phyloP scores from a whole-genome alignment of 2,888 invertebrate genomes.

The Meiosimyza platycephala region DNA sequence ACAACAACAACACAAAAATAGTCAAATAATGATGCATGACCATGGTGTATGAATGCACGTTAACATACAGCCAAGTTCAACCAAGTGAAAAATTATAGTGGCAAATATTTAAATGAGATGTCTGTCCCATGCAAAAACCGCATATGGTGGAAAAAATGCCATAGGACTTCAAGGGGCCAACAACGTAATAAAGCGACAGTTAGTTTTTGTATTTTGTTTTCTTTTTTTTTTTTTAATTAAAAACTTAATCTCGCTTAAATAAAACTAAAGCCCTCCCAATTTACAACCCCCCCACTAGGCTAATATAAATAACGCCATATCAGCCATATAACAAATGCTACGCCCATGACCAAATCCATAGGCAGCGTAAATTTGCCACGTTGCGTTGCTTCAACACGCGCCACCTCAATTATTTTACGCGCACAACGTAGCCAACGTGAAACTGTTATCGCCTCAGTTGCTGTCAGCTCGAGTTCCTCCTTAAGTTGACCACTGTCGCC shows the following conservation, averaged over 20 bases:
- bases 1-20: constrained; percentile 19
- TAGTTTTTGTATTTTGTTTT: no score
- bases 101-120: no score
- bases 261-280: background rate
- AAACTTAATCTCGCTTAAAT: constrained; percentile 23
- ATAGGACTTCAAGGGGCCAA: background rate
- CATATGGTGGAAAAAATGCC: background rate
- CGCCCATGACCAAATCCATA: constrained; percentile 60
- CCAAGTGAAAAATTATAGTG: no score
- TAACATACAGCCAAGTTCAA: background rate
- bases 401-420: constrained; percentile 55
- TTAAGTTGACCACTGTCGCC: background rate
- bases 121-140: no score
- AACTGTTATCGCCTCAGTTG: constrained; percentile 56
- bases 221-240: background rate
- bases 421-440: constrained; percentile 61
- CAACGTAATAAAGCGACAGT: background rate
- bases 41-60: background rate
- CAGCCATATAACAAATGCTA: constrained; percentile 58
- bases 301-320: constrained; percentile 61
- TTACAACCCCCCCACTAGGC: background rate
- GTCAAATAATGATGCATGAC: constrained; percentile 46
- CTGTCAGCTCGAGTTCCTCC: constrained; percentile 59
- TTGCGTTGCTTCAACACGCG: constrained; percentile 53
- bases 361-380: constrained; percentile 58